These are phyloP conservation scores for Bufo bufo DNA, from an alignment of 2,113 vertebrate genomes.

Conservation along the genomic window DNA sequence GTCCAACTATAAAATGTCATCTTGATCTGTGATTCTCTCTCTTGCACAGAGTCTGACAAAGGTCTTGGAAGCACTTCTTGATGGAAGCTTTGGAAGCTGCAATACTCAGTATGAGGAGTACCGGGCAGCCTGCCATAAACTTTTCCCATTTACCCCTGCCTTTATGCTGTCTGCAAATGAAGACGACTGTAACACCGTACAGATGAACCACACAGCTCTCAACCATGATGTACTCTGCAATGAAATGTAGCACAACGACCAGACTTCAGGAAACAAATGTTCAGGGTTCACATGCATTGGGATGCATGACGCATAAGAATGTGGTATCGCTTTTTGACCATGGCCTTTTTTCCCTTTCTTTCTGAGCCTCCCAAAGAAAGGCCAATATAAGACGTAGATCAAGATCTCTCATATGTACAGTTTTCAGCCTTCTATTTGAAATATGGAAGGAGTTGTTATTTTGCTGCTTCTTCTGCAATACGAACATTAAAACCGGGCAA, in stretches of 20 bases:
- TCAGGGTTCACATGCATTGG: slow-evolving; percentile 62
- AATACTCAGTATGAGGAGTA: slow-evolving; percentile 73
- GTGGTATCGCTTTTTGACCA: slow-evolving; percentile 62
- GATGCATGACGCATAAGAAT: slow-evolving; percentile 65
- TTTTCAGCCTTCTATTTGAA: slow-evolving; percentile 69
- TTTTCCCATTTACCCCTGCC: slow-evolving; percentile 73
- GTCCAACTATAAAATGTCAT: not conserved
- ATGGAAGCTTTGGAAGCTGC: slow-evolving; percentile 77
- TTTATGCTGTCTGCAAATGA: slow-evolving; percentile 70
- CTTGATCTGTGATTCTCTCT: not conserved
- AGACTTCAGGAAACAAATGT: slow-evolving; percentile 12
- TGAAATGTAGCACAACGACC: slow-evolving; percentile 68
- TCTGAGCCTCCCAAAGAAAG: slow-evolving; percentile 63
- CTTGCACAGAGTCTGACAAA: slow-evolving; percentile 39
- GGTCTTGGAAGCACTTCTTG: slow-evolving; percentile 64
- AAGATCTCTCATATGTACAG: slow-evolving; percentile 71
- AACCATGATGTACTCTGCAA: slow-evolving; percentile 70
- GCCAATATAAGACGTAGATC: slow-evolving; percentile 67
- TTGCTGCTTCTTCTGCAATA: slow-evolving; percentile 28
- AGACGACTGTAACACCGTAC: slow-evolving; percentile 59
- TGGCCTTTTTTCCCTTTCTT: slow-evolving; percentile 61
- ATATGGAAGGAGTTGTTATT: not conserved
- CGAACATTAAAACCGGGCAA: slow-evolving; percentile 54
- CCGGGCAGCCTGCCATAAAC: slow-evolving; percentile 73
- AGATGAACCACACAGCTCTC: slow-evolving; percentile 66